Percentiles rank a stretch among this genome's conserved stretches.
phyloP scores from a whole-genome alignment of 2,888 invertebrate species.

The Drosophila emarginata region DNA sequence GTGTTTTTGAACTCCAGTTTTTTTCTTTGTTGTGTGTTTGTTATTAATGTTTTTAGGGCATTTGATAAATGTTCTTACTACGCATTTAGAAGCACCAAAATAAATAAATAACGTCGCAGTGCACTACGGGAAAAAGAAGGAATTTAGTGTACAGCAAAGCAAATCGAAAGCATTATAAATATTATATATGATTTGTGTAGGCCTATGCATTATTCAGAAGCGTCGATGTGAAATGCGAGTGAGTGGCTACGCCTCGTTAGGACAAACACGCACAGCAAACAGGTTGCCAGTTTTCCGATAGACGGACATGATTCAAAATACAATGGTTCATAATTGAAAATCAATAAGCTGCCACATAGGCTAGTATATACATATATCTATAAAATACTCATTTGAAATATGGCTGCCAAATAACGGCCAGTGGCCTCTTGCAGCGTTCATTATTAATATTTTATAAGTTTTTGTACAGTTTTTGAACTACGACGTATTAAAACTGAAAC shows the following conservation, averaged over 20 bases:
- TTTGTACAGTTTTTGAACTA: constrained; percentile 32
- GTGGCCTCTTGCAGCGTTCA: constrained; percentile 30
- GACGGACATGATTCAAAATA: constrained; percentile 25
- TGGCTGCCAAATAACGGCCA: constrained; percentile 42
- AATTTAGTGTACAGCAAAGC: constrained; percentile 14
- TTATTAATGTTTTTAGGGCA: constrained; percentile 13
- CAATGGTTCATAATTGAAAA: constrained; percentile 67
- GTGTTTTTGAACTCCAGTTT: constrained; percentile 29
- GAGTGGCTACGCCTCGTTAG: constrained; percentile 47
- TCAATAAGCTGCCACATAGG: constrained; percentile 48
- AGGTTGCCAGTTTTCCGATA: constrained; percentile 53
- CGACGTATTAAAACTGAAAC: constrained; percentile 45
- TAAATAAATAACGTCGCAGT: constrained; percentile 45
- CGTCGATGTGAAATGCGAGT: constrained; percentile 9
- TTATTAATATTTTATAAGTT: constrained; percentile 62
- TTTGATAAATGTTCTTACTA: constrained; percentile 55
- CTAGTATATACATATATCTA: constrained; percentile 26
- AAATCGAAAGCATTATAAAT: constrained; percentile 63
- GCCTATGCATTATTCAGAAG: constrained; percentile 38
- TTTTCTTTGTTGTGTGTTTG: neutral
- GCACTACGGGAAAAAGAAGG: constrained; percentile 4
- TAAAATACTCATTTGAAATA: constrained; percentile 40
- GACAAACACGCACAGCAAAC: constrained; percentile 63
- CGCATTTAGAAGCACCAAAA: constrained; percentile 50
- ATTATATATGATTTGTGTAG: constrained; percentile 49